phyloP scores from a whole-genome alignment of 2,113 vertebrate species.

The Electrona antarctica region DNA sequence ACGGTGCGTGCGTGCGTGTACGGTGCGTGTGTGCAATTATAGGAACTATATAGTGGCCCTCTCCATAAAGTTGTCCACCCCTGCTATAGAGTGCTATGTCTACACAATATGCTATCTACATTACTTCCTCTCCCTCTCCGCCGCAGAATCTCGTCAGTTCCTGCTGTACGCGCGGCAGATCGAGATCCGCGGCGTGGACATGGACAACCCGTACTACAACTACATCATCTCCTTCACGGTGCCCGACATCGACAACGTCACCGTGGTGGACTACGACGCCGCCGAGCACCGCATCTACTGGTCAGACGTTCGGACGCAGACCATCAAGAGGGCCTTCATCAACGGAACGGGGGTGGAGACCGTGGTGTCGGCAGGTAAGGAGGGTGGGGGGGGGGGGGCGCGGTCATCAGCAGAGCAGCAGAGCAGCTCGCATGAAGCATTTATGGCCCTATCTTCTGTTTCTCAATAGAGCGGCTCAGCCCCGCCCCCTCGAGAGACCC shows the following conservation, averaged over 20 bases:
- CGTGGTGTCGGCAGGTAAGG: conserved; percentile 80
- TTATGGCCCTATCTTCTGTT: no score
- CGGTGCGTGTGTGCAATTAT: no score
- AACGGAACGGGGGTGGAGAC: conserved; percentile 96
- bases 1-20: no score
- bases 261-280: conserved; percentile 93
- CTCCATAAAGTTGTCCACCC: no score
- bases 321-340: conserved; percentile 97
- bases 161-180: conserved; percentile 97
- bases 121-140: conserved; percentile 7
- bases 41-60: no score
- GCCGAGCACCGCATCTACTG: conserved; percentile 95
- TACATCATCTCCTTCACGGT: conserved; percentile 99
- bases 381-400: not conserved
- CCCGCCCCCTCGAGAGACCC: no score
- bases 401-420: no score
- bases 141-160: conserved; percentile 92
- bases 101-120: no score
- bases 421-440: no score
- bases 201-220: conserved; percentile 97
- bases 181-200: conserved; percentile 96
- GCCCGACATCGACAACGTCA: conserved; percentile 96
- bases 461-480: no score
- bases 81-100: no score
- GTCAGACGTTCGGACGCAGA: conserved; percentile 96